These are phyloP conservation scores for Syngnathus acus DNA, from an alignment of 2,797 vertebrate genomes.

Conservation along the genomic window DNA sequence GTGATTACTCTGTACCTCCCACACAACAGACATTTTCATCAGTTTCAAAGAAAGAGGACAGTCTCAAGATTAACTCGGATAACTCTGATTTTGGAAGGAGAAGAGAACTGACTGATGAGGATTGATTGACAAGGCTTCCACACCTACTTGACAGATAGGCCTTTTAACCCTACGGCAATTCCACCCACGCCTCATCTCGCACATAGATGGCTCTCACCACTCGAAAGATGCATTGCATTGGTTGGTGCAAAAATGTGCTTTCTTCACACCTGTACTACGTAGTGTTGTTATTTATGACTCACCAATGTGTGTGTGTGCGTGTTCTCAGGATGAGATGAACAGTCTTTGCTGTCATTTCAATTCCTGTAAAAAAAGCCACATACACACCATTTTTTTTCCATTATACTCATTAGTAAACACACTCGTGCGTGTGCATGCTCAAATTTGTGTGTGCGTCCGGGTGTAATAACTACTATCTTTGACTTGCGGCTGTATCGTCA, in stretches of 20 bases:
- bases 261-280: not conserved
- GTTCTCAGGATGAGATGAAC: not conserved
- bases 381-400: not conserved
- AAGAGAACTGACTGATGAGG: not conserved
- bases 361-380: not conserved
- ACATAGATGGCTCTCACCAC: not conserved
- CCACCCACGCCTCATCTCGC: not conserved
- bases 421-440: constrained; percentile 1
- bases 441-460: not conserved
- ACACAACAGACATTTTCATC: not conserved
- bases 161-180: constrained; percentile 3
- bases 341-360: not conserved
- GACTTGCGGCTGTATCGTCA: constrained; percentile 53
- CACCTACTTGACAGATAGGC: not conserved
- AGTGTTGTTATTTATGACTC: not conserved
- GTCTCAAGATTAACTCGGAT: not conserved
- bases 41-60: constrained; percentile 7
- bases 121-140: constrained; percentile 1
- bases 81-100: not conserved
- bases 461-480: constrained; percentile 17
- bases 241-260: not conserved
- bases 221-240: not conserved
- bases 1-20: constrained; percentile 8
- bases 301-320: not conserved
- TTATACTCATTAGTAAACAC: not conserved